Conservation (phyloP, 2,888 invertebrate genomes). For the Epirrhoe alternata region DNA sequence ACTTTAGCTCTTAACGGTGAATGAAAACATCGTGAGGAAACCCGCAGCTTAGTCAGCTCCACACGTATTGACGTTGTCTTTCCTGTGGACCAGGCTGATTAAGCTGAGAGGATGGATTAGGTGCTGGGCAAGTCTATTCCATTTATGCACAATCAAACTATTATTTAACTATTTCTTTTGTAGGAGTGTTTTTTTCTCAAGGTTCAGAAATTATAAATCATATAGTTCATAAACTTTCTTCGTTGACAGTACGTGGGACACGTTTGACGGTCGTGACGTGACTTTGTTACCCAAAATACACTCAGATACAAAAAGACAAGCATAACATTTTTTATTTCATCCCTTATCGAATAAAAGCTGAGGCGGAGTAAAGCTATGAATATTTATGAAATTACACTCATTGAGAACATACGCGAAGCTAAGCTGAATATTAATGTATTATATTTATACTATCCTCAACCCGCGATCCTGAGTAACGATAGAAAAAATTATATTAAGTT, state of each 20-base stretch:
- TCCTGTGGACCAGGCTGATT: no score
- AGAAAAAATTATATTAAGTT: not conserved
- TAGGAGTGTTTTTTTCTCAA: no score
- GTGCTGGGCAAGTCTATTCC: no score
- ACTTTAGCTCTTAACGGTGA: no score
- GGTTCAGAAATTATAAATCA: no score
- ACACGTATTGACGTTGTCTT: no score
- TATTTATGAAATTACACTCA: not conserved
- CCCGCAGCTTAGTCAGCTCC: no score
- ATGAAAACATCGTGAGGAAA: no score
- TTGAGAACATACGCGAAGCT: not conserved
- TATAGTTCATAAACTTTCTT: no score
- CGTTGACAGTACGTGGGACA: not conserved
- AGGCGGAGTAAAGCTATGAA: not conserved
- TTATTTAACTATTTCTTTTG: no score
- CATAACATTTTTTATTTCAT: not conserved
- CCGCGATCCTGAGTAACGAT: not conserved
- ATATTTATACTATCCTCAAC: not conserved
- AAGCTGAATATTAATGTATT: not conserved
- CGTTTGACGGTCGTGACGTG: not conserved
- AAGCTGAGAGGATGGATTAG: no score
- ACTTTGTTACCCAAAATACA: not conserved
- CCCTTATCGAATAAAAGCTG: not conserved
- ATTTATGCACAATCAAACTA: no score
- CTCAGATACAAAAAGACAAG: not conserved